Evolutionary conservation across 2,113 vertebrate species (phyloP).

Genomic region (Pelecanus crispus): DNA sequence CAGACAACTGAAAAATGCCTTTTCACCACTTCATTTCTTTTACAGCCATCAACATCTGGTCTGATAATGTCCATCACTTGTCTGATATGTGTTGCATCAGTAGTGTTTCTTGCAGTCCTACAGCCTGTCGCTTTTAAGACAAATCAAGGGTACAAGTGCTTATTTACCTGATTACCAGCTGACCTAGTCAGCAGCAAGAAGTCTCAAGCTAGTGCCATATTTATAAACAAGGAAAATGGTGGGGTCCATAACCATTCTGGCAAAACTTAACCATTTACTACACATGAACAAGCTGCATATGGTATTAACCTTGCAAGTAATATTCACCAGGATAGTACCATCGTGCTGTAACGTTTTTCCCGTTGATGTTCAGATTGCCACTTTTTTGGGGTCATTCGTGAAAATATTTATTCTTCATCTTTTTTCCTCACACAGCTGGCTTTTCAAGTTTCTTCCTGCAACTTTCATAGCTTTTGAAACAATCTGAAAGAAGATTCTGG

Average conservation of each 20-base stretch:
- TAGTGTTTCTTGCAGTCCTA: neutral
- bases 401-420: neutral
- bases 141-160: neutral
- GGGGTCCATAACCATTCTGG: neutral
- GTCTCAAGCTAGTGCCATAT: neutral
- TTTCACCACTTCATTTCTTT: neutral
- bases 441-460: neutral
- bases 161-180: neutral
- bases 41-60: neutral
- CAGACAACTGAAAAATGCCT: neutral
- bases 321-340: neutral
- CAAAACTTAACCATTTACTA: neutral
- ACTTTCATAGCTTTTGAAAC: neutral
- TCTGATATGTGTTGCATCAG: fast-evolving
- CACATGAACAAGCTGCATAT: neutral
- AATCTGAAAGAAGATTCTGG: neutral
- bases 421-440: neutral
- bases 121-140: neutral
- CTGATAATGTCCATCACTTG: fast-evolving
- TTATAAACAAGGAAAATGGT: neutral
- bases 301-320: neutral
- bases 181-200: neutral
- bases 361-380: neutral
- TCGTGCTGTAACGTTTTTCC: fast-evolving
- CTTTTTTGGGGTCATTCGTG: neutral